phyloP scores from a whole-genome alignment of 2,113 vertebrate genomes.

The Forbesichthys papilliferus region DNA sequence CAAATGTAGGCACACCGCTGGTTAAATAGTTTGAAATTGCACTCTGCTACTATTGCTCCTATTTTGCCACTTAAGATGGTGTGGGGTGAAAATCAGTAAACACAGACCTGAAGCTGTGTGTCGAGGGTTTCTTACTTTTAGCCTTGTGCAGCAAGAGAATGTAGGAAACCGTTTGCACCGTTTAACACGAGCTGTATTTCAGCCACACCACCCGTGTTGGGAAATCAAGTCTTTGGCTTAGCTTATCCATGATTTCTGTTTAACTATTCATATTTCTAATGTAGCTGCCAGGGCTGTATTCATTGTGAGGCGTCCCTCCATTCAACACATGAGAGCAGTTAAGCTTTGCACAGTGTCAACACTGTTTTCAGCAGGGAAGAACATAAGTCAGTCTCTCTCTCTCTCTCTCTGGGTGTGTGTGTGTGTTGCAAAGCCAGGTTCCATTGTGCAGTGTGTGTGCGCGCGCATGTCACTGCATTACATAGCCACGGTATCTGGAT shows the following conservation, averaged over 20 bases:
- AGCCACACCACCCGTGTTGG: no score
- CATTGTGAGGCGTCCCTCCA: no score
- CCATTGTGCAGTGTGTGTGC: conserved; percentile 1
- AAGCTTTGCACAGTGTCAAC: background rate
- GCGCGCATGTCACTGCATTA: background rate
- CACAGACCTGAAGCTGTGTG: background rate
- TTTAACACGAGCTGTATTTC: no score
- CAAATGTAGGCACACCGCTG: background rate
- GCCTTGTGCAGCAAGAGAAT: background rate
- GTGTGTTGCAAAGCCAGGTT: background rate
- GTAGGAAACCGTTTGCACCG: background rate
- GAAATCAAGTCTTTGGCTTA: no score
- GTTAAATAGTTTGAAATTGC: conserved; percentile 16
- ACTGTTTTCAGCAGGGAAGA: conserved; percentile 25
- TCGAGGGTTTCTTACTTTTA: no score
- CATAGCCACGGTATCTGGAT: background rate
- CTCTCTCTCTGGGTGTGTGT: background rate
- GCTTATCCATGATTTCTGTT: no score
- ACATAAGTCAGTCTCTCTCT: background rate
- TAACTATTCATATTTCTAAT: no score
- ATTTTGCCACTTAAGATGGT: conserved; percentile 4
- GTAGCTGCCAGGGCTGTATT: no score
- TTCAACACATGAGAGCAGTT: conserved; percentile 9
- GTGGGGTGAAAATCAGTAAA: background rate
- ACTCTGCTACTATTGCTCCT: background rate